Evolutionary conservation across 2,797 vertebrate genomes (phyloP), one percentile per base, ranked within the genome.

Genomic region (Notolepis coatsorum): DNA sequence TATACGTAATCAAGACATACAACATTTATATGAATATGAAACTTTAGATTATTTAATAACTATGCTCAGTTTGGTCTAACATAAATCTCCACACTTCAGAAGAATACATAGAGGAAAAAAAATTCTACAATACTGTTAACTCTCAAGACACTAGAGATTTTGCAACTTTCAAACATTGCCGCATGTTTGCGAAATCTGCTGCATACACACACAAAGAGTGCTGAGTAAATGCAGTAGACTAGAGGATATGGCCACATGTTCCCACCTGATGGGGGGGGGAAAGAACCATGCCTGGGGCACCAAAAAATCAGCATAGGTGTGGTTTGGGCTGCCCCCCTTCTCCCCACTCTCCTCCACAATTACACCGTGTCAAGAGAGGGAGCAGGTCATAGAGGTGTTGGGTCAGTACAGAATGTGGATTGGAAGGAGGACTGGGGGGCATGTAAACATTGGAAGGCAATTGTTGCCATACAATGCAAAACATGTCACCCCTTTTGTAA

Each of bases 251-350:
- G 37, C 56, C 7, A 51, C 41, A 12, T 68, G 65, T 78, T 73
- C 63, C 21, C 37, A 48, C 37, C 54, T 73, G 75, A 84, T 74
- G 66, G 78, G 82, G 68, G n/a, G 42, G 83, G 87, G 71, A 89
- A 92, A 91, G 91, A 92, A 68, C 83, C 84, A 86, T 85, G 90
- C 93, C 92, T 17, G 66, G 86, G 91, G 93, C 91, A 75, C 79
- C 86, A 92, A 86, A 94, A 94, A 92, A 91, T 88, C 88, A 91
- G 86, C 79, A 87, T 84, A 91, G 92, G 93, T 93, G 92, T 93
- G 92, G 91, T 87, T 89, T 71, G 71, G 83, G 80, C 81, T 78
- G 74, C 62, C 70, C 72, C 82, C 77, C 74, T n/a, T n/a, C n/a
- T n/a, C n/a, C 35, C 73, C 71, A 60, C 73, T 21, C 9, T 18